Conservation (phyloP, 1,140 invertebrate species). For the Sipha flava region DNA sequence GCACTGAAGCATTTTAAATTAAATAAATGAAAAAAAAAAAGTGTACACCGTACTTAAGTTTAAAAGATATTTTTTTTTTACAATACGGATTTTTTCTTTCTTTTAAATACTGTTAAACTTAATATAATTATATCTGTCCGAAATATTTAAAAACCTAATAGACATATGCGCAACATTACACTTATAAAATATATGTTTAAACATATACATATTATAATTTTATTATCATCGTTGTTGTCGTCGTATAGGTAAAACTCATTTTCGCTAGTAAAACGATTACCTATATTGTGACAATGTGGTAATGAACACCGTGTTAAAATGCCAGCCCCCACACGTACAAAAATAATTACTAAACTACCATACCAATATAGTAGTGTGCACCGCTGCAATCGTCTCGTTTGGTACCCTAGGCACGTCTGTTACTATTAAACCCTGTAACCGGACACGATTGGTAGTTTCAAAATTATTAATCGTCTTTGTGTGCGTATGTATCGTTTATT, state of each 20-base stretch:
- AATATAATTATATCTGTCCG: no score
- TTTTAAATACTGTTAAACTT: background rate
- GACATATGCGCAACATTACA: background rate
- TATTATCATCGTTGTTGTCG: background rate
- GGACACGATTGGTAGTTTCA: background rate
- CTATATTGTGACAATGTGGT: background rate
- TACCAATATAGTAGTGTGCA: background rate
- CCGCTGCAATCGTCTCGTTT: background rate
- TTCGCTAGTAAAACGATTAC: background rate
- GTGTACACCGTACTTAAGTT: background rate
- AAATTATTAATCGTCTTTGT: slow-evolving; percentile 5
- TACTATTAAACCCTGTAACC: background rate
- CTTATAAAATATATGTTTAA: no score
- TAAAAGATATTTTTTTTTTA: background rate
- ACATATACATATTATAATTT: no score
- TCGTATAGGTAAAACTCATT: background rate
- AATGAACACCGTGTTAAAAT: background rate
- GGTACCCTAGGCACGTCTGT: background rate
- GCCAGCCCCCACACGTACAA: background rate
- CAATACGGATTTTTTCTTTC: background rate
- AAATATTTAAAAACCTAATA: background rate
- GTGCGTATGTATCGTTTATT: background rate
- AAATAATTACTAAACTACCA: background rate
- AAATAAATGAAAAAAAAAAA: background rate
- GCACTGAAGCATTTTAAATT: no score